Base-by-base conservation (phyloP, 2,888 invertebrate genomes). In the Archips crataeganus region DNA sequence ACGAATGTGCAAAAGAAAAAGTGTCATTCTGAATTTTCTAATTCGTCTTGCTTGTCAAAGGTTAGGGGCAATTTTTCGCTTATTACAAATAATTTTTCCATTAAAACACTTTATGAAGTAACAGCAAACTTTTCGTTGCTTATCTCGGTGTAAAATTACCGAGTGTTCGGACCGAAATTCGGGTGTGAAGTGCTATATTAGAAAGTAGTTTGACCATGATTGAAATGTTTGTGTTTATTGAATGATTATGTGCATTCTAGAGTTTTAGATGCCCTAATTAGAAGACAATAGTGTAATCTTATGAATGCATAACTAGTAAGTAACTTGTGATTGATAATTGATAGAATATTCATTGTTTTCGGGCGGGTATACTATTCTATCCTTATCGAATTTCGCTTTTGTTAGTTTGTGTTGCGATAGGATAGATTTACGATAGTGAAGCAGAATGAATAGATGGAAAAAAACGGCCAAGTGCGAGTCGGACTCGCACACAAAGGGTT, bases 231-330 rank as follows among this genome's bases (percentile, higher is more conserved):
- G 71, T 76, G 77, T 77, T 78, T 77, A 77, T 75, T 63, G 66
- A 49, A 23, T 57, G 49, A 72, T 75, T 68, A 69, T 72, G 47
- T 10, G 6, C 59, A 5, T 36, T 63, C 64, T 69, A 75, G 71
- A 68, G 71, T 84, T 84, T 82, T 85, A 79, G 76, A 81, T 84
- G 90, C 72, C 84, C 88, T 87, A 84, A 85, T 81, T 90, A 87
- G 77, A 86, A 90, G 87, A 90, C 87, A 86, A 85, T 84, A 85
- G 81, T 87, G 76, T 82, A 78, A 78, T 70, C 54, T 61, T 66
- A 75, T 65, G 79, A 75, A 67, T 74, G 73, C 75, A 75, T 71
- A 73, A 71, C 75, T 36, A 74, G 84, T 86, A 76, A 85, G 85
- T 84, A 76, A 69, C 36, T 39, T 34, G 42, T 45, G 5, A 51